phyloP scores from a whole-genome alignment of 2,113 vertebrate species.

The Alces alces region DNA sequence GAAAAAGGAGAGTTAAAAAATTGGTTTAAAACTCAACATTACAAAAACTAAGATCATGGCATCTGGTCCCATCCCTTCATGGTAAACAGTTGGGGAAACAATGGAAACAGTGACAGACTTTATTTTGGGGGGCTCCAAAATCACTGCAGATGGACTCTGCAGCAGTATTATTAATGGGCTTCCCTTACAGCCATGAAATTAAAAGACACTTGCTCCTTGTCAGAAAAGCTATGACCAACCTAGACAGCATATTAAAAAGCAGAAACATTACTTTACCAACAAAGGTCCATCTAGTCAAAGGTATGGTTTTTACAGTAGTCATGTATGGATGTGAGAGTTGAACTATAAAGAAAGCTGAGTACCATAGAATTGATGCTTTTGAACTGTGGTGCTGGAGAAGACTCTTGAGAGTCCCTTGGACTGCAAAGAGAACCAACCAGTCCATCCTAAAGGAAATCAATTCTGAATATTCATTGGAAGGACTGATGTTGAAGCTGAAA shows the following conservation, averaged over 20 bases:
- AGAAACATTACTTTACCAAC: neutral
- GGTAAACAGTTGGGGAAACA: neutral
- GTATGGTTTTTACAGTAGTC: neutral
- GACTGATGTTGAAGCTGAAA: neutral
- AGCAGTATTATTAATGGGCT: too few species aligned
- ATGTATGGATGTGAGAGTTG: neutral
- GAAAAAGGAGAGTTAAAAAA: neutral
- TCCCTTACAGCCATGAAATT: neutral
- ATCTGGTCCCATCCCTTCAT: neutral
- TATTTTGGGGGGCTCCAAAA: neutral
- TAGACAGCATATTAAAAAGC: neutral
- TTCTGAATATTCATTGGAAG: neutral
- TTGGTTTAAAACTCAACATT: neutral
- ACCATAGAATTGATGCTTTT: neutral
- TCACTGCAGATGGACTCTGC: neutral
- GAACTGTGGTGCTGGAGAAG: neutral
- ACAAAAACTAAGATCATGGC: neutral
- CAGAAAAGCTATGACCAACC: neutral
- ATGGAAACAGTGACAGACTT: neutral
- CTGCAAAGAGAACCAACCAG: neutral
- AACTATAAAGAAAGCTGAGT: neutral
- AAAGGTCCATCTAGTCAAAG: neutral
- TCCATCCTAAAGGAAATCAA: neutral
- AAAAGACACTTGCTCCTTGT: neutral
- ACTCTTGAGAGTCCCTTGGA: neutral